Conservation (phyloP, 2,113 vertebrate species). For the Clinocottus analis region DNA sequence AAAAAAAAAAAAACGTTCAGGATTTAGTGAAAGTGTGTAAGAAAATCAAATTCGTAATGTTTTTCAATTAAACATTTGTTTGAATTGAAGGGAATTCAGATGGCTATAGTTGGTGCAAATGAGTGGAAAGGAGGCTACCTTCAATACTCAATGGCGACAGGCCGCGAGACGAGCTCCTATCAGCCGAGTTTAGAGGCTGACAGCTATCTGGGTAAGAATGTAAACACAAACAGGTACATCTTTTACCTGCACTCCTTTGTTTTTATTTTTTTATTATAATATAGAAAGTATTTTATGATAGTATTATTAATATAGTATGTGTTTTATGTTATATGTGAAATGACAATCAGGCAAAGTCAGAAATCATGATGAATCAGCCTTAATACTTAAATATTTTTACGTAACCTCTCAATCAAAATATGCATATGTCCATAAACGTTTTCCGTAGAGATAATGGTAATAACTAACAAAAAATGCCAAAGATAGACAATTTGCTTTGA, state of each 20-base stretch:
- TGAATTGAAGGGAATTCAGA: conserved; percentile 47
- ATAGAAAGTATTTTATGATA: neutral
- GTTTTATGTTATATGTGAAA: neutral
- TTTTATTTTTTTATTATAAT: neutral
- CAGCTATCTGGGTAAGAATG: conserved; percentile 77
- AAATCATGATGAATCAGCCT: neutral
- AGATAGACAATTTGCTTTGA: neutral
- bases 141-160: neutral
- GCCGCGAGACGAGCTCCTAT: fast-evolving
- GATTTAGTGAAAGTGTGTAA: neutral
- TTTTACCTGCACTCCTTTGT: too few species aligned
- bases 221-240: neutral
- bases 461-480: neutral
- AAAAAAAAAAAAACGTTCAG: neutral
- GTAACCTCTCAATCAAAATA: neutral
- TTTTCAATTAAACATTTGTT: neutral
- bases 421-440: neutral
- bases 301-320: too few species aligned
- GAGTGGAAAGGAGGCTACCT: conserved; percentile 77
- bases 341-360: neutral
- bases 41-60: neutral
- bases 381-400: neutral
- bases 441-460: neutral
- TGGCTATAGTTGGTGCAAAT: conserved; percentile 75
- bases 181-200: conserved; percentile 33